Base-by-base conservation (phyloP, 2,113 vertebrate genomes). In the Puntigrus tetrazona region DNA sequence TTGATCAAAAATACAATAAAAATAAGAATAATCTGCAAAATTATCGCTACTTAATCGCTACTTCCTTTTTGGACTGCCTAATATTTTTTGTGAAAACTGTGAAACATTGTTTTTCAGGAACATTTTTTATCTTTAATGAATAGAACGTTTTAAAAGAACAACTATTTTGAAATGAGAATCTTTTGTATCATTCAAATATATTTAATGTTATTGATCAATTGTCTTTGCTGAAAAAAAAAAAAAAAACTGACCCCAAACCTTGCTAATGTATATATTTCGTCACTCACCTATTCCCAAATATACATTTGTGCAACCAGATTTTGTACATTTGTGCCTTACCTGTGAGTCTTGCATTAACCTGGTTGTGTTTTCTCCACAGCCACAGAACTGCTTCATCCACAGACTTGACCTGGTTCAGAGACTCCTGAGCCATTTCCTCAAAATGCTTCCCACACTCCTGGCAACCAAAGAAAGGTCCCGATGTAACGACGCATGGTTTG, bases 331-430 rank as follows among this genome's bases (percentile, higher is more conserved):
- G 7, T 25, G 20, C 74, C 91, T 0, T 84, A 96, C 96, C 96
- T 92, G 96, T 94, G 5, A 97, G 93, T 77, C 95, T 93, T 85
- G 72, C 88, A 87, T 97, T 99, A 70, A 98, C 97, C 2, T 91
- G 73, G n/a, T 99, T 99, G 93, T 99, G 98, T 1, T 94, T 96
- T 85, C 88, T 94, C 98, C 98, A 99, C 11, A 99, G 94, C 98
- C 98, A 99, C 18, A 99, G 92, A 0, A 97, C 85, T 0, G 97
- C 95, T 7, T 95, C 85, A 18, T 97, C 95, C 0, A 27, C 2
- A 25, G 86, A 95, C 8, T 91, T 89, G 36, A 98, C 93, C 0
- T 83, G 55, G 0, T 92, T 93, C 92, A 98, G 0, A 2, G 95
- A 94, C n/a, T 90, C 93, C 0, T 84, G 85, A 0, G 97, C 97